Evolutionary conservation across 2,797 vertebrate genomes (phyloP).

Genomic region (Lepus oiostolus): DNA sequence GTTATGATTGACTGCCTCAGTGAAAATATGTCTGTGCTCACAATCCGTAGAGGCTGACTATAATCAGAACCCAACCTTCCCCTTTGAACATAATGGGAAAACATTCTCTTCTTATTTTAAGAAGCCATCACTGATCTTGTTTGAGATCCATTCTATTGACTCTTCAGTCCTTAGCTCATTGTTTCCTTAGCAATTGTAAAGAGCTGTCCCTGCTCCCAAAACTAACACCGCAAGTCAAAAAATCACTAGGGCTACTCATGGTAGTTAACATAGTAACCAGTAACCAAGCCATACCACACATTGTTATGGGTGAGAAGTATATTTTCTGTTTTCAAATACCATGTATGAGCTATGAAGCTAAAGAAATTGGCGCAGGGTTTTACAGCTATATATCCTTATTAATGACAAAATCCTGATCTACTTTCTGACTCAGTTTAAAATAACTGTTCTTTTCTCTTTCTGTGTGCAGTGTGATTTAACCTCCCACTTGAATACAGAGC

Average conservation of each 20-base stretch:
- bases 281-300: background rate
- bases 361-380: conserved; percentile 24
- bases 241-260: background rate
- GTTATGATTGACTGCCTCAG: background rate
- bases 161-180: conserved; percentile 28
- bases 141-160: background rate
- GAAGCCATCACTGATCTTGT: background rate
- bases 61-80: background rate
- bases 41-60: background rate
- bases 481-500: conserved; percentile 72
- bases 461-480: conserved; percentile 68
- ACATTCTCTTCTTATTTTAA: background rate
- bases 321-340: conserved; percentile 50
- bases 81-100: background rate
- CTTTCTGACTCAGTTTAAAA: conserved; percentile 66
- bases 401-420: conserved; percentile 34
- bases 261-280: conserved; percentile 40
- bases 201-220: background rate
- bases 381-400: conserved; percentile 37
- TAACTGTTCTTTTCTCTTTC: conserved; percentile 73
- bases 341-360: background rate
- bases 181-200: conserved; percentile 57
- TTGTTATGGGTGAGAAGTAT: background rate
- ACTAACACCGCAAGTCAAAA: conserved; percentile 31
- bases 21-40: background rate